Conservation (phyloP, 2,888 invertebrate genomes). For the Conomelus anceps region DNA sequence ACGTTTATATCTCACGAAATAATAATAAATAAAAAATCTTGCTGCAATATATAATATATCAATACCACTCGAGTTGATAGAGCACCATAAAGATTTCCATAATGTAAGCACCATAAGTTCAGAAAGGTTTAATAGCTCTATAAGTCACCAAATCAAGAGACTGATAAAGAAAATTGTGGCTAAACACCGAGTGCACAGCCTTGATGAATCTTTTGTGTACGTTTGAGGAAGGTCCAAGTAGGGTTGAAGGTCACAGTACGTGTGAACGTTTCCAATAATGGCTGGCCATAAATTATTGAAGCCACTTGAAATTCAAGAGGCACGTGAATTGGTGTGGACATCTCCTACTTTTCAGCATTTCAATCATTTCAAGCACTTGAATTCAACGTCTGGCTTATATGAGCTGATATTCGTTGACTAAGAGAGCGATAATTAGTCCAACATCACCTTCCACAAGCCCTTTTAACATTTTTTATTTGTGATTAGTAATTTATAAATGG, state of each 20-base stretch:
- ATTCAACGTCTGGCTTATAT: neutral
- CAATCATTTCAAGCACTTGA: neutral
- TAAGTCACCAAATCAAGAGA: neutral
- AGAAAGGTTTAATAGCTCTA: neutral
- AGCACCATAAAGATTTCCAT: neutral
- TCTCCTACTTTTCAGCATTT: neutral
- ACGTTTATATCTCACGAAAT: too few relatives aligned
- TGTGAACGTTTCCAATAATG: neutral
- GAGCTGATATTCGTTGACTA: neutral
- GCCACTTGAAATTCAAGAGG: neutral
- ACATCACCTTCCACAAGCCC: too few relatives aligned
- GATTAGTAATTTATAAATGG: too few relatives aligned
- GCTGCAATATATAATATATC: too few relatives aligned
- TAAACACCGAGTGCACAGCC: neutral
- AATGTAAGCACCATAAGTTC: neutral
- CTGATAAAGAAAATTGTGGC: neutral
- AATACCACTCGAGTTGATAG: too few relatives aligned
- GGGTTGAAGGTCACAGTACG: neutral
- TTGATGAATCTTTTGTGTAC: neutral
- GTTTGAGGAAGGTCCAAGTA: neutral
- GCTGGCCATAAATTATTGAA: neutral
- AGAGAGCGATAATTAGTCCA: too few relatives aligned
- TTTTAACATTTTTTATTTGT: too few relatives aligned
- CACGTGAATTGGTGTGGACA: neutral
- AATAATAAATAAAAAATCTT: too few relatives aligned